A percentile compares a stretch with the other conserved stretches of the same genome.
Evolutionary conservation across 2,888 invertebrate genomes (phyloP).

Genomic region (Keiferia lycopersicella): DNA sequence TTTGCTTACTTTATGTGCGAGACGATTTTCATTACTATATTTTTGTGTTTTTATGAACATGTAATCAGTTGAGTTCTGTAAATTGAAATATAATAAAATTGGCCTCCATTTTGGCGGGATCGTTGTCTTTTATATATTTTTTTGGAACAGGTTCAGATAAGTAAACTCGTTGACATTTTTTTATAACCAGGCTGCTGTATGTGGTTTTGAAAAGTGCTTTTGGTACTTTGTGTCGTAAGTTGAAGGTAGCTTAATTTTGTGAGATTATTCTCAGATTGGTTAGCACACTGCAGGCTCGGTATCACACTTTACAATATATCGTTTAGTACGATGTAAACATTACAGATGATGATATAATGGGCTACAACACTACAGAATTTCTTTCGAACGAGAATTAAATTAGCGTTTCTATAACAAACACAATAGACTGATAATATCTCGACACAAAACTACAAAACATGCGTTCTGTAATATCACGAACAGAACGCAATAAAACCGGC

Average conservation of each 20-base stretch:
- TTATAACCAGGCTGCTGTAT: too few relatives aligned
- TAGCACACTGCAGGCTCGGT: too few relatives aligned
- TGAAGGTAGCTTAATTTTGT: too few relatives aligned
- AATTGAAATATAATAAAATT: constrained; percentile 8
- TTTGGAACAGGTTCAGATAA: too few relatives aligned
- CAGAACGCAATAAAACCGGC: constrained; percentile 17
- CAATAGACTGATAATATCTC: neutral
- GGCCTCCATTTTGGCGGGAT: neutral
- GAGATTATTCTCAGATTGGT: too few relatives aligned
- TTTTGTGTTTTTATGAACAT: constrained; percentile 2
- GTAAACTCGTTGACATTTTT: too few relatives aligned
- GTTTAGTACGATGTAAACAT: too few relatives aligned
- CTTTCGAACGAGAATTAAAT: neutral
- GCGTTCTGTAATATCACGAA: constrained; percentile 17
- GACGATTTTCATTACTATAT: constrained; percentile 8
- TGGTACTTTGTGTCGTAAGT: too few relatives aligned
- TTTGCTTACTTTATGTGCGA: neutral
- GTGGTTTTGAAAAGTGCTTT: too few relatives aligned
- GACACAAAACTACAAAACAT: constrained; percentile 6
- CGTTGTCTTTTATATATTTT: neutral
- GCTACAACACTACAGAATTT: neutral
- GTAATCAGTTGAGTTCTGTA: constrained; percentile 4
- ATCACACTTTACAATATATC: too few relatives aligned
- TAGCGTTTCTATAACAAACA: neutral
- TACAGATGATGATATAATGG: too few relatives aligned